Evolutionary conservation across 1,140 invertebrate species (phyloP).

Genomic region (Orius insidiosus): DNA sequence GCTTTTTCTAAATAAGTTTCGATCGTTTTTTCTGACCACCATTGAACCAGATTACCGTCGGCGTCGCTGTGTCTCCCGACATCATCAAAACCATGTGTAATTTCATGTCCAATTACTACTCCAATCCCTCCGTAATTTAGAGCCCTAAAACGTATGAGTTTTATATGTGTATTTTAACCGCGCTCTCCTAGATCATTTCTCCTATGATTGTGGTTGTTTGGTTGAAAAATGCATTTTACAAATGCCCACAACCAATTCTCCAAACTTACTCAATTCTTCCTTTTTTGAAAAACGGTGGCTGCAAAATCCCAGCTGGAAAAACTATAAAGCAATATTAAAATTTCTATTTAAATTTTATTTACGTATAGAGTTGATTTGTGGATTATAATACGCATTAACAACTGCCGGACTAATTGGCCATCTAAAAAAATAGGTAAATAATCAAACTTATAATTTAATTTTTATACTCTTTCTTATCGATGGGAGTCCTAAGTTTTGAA

Average conservation of each 20-base stretch:
- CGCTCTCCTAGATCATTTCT: too few relatives aligned
- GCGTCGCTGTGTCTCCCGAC: slow-evolving; percentile 45
- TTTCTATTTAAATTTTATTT: slow-evolving; percentile 27
- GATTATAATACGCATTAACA: slow-evolving; percentile 66
- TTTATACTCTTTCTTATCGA: slow-evolving; percentile 38
- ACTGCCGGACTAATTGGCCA: slow-evolving; percentile 47
- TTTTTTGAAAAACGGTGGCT: slow-evolving; percentile 53
- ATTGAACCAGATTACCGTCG: slow-evolving; percentile 53
- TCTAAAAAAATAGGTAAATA: slow-evolving; percentile 25
- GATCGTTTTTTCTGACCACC: slow-evolving; percentile 69
- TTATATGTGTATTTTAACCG: too few relatives aligned
- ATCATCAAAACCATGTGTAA: slow-evolving; percentile 60
- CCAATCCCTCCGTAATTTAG: slow-evolving; percentile 59
- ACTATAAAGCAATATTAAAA: slow-evolving; percentile 30
- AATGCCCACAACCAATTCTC: background rate
- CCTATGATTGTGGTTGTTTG: too few relatives aligned
- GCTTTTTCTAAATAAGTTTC: slow-evolving; percentile 51
- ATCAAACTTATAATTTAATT: slow-evolving; percentile 7
- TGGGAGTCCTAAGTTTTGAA: slow-evolving; percentile 37
- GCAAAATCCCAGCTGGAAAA: slow-evolving; percentile 53
- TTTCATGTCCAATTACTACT: slow-evolving; percentile 57
- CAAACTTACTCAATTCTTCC: slow-evolving; percentile 37
- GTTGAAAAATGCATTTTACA: too few relatives aligned
- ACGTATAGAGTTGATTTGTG: slow-evolving; percentile 66
- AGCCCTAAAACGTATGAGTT: too few relatives aligned